phyloP scores from a whole-genome alignment of 2,888 invertebrate genomes.

The Exocentrus adspersus region DNA sequence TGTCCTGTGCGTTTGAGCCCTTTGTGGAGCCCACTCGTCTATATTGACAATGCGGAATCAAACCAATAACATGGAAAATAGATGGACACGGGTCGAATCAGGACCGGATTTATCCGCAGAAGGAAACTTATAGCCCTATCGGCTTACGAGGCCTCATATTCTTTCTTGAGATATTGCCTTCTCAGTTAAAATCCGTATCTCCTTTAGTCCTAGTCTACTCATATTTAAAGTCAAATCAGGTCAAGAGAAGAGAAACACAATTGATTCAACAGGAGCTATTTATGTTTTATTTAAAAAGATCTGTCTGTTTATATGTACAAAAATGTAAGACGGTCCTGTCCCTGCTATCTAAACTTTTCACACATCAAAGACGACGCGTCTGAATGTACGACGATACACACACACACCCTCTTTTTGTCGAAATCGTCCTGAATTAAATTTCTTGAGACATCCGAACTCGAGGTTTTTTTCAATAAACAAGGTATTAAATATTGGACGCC shows the following conservation, averaged over 20 bases:
- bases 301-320: too few relatives aligned
- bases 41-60: conserved; percentile 61
- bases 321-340: too few relatives aligned
- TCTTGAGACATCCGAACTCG: conserved; percentile 12
- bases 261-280: too few relatives aligned
- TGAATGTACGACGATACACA: conserved; percentile 40
- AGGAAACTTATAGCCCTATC: too few relatives aligned
- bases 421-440: conserved; percentile 21
- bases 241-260: too few relatives aligned
- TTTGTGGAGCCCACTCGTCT: conserved; percentile 54
- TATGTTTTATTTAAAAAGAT: too few relatives aligned
- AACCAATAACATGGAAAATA: conserved; percentile 64
- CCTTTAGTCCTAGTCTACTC: too few relatives aligned
- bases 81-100: conserved; percentile 56
- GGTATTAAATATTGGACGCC: conserved; percentile 5
- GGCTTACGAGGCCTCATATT: too few relatives aligned
- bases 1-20: conserved; percentile 54
- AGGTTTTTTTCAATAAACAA: conserved; percentile 16
- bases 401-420: conserved; percentile 16
- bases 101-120: too few relatives aligned
- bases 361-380: conserved; percentile 53
- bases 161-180: too few relatives aligned
- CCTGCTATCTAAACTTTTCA: conserved; percentile 53
- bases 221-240: too few relatives aligned
- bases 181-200: too few relatives aligned